phyloP scores from a whole-genome alignment of 2,888 invertebrate species.

The Drosophila cognata region DNA sequence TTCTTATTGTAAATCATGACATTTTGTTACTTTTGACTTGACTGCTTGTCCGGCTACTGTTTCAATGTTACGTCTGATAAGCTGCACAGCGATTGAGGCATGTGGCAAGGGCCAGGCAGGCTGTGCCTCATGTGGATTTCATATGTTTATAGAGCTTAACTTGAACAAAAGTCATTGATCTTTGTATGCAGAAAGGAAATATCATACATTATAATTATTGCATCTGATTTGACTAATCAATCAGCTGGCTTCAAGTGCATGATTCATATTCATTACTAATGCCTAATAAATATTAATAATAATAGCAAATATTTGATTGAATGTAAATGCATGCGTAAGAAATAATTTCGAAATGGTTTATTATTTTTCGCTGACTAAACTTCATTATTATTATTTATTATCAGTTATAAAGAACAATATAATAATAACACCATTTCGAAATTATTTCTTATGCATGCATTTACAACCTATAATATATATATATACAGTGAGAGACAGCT shows the following conservation, averaged over 20 bases:
- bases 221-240: not conserved
- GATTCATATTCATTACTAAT: not conserved
- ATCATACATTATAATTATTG: not conserved
- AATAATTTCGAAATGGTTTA: too few relatives aligned
- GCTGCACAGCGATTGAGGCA: slow-evolving; percentile 20
- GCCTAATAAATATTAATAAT: too few relatives aligned
- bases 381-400: too few relatives aligned
- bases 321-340: too few relatives aligned
- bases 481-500: too few relatives aligned
- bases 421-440: too few relatives aligned
- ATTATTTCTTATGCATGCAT: too few relatives aligned
- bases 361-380: too few relatives aligned
- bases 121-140: slow-evolving; percentile 4
- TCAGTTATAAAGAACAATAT: too few relatives aligned
- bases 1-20: slow-evolving; percentile 80
- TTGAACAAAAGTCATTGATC: slow-evolving; percentile 15
- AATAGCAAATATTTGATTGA: too few relatives aligned
- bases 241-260: not conserved
- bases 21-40: slow-evolving; percentile 68
- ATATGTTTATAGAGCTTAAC: slow-evolving; percentile 2
- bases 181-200: slow-evolving; percentile 11
- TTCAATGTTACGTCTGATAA: slow-evolving; percentile 52
- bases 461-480: too few relatives aligned
- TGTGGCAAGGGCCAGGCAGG: not conserved
- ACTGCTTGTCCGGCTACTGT: slow-evolving; percentile 68